Conservation (phyloP, 2,888 invertebrate genomes). For the Drosophila subquinaria region DNA sequence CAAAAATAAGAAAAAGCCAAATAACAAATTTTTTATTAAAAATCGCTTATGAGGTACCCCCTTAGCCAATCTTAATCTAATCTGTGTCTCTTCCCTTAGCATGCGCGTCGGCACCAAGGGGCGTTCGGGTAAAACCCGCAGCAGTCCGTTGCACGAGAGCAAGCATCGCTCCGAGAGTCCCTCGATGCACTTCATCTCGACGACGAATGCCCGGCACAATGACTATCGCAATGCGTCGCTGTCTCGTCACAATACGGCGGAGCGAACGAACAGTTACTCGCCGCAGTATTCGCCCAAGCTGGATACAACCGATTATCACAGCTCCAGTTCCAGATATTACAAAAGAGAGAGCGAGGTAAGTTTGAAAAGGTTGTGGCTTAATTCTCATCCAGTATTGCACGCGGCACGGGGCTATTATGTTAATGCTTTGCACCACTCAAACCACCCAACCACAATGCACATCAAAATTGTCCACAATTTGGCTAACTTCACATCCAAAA, state of each 20-base stretch:
- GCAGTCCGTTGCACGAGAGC: slow-evolving; percentile 87
- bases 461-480: slow-evolving; percentile 65
- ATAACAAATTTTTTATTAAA: too few relatives aligned
- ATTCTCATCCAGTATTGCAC: slow-evolving; percentile 34
- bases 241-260: slow-evolving; percentile 73
- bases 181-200: slow-evolving; percentile 85
- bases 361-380: slow-evolving; percentile 6
- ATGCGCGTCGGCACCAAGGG: slow-evolving; percentile 93
- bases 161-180: slow-evolving; percentile 85
- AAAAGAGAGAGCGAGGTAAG: slow-evolving; percentile 85
- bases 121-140: slow-evolving; percentile 86
- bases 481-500: slow-evolving; percentile 49
- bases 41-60: too few relatives aligned
- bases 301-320: slow-evolving; percentile 83
- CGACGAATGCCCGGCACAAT: slow-evolving; percentile 83
- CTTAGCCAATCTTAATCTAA: not conserved
- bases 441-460: slow-evolving; percentile 29
- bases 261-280: slow-evolving; percentile 84
- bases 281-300: slow-evolving; percentile 85
- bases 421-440: slow-evolving; percentile 50
- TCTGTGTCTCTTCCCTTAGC: slow-evolving; percentile 23
- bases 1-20: too few relatives aligned
- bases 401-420: slow-evolving; percentile 42
- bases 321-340: slow-evolving; percentile 83
- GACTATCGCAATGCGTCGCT: slow-evolving; percentile 83